phyloP scores from a whole-genome alignment of 1,140 invertebrate genomes.

The Calephelis nemesis region DNA sequence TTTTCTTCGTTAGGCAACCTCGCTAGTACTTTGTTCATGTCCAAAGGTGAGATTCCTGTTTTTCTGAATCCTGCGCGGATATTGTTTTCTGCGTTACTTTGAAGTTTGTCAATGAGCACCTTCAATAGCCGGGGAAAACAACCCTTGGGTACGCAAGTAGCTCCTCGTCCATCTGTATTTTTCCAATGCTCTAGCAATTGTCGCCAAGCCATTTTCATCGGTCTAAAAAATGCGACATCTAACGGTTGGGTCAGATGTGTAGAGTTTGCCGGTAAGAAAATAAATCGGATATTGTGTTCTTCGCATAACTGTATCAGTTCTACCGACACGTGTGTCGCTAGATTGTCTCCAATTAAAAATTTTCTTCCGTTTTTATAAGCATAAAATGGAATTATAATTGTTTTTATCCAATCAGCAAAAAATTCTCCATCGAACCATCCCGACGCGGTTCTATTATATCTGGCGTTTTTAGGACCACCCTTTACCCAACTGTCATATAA shows the following conservation, averaged over 20 bases:
- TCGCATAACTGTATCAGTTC: not conserved
- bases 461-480: slow-evolving; percentile 17
- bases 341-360: not conserved
- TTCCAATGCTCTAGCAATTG: not conserved
- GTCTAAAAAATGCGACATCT: not conserved
- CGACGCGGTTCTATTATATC: slow-evolving; percentile 13
- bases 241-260: not conserved
- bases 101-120: too few species aligned
- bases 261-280: slow-evolving; percentile 1
- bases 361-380: not conserved
- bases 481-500: not conserved
- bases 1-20: too few species aligned
- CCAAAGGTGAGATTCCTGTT: too few species aligned
- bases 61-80: too few species aligned
- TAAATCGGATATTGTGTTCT: not conserved
- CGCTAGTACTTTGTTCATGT: too few species aligned
- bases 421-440: not conserved
- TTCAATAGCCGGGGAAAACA: too few species aligned
- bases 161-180: not conserved
- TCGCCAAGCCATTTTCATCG: not conserved
- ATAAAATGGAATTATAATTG: not conserved
- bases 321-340: not conserved
- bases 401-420: not conserved
- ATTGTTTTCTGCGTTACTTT: too few species aligned
- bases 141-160: too few species aligned